These are phyloP conservation scores for Platerodrilus igneus DNA, from an alignment of 2,888 invertebrate species.

Conservation along the genomic window DNA sequence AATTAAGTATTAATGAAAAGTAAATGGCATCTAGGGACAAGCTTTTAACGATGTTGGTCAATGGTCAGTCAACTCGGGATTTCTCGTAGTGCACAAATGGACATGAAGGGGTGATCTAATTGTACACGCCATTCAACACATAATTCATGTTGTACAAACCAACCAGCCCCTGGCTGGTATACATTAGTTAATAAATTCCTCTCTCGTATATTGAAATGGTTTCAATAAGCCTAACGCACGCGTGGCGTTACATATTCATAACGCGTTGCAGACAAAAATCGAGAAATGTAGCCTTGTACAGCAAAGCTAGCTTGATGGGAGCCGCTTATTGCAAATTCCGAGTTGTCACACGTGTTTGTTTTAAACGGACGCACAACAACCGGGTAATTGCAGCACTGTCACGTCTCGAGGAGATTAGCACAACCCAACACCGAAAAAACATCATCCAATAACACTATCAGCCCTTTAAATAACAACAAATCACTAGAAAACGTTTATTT, in stretches of 20 bases:
- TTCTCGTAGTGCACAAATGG: too few species aligned
- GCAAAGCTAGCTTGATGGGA: constrained; percentile 23
- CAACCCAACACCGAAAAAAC: constrained; percentile 24
- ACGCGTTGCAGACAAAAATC: constrained; percentile 29
- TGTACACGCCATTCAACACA: constrained; percentile 31
- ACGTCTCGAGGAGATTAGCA: constrained; percentile 37
- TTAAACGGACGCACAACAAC: constrained; percentile 37
- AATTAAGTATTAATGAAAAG: too few species aligned
- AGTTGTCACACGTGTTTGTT: constrained; percentile 42
- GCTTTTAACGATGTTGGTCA: too few species aligned
- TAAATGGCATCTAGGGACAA: too few species aligned
- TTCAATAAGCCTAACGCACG: constrained; percentile 25
- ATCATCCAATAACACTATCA: constrained; percentile 19
- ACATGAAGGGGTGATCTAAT: constrained; percentile 26
- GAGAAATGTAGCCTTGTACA: constrained; percentile 22
- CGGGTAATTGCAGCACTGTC: constrained; percentile 43
- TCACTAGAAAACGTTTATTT: constrained; percentile 27
- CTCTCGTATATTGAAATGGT: constrained; percentile 27
- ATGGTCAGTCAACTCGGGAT: too few species aligned
- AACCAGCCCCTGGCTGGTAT: constrained; percentile 19
- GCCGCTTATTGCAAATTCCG: constrained; percentile 43
- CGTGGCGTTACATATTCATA: constrained; percentile 32
- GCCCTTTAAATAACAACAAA: constrained; percentile 21
- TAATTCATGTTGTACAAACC: constrained; percentile 29
- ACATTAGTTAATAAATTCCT: constrained; percentile 27